A percentile compares a stretch with the other conserved stretches of the same genome.
Evolutionary conservation across 2,113 vertebrate genomes (phyloP).

Genomic region (Tragelaphus strepsiceros): DNA sequence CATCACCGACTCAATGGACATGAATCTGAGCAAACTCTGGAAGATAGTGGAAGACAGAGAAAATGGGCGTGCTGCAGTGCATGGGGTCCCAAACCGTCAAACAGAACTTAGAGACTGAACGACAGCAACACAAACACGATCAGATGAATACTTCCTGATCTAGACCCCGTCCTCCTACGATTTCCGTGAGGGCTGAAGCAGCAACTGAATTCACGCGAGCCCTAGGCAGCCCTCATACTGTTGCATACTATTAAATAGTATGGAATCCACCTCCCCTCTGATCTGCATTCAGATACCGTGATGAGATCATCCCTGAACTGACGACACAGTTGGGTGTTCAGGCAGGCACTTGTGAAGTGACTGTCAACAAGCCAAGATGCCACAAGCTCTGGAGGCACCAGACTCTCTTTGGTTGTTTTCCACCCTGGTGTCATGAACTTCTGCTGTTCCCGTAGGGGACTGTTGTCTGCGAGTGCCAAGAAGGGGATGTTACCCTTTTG

Average conservation of each 20-base stretch:
- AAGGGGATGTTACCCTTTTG: not conserved
- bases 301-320: not conserved
- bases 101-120: not conserved
- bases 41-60: not conserved
- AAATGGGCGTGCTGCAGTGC: not conserved
- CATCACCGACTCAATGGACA: not conserved
- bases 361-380: not conserved
- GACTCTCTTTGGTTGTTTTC: not conserved
- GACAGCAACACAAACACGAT: not conserved
- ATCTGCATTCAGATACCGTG: not conserved
- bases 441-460: not conserved
- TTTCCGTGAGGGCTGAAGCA: not conserved
- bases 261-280: not conserved
- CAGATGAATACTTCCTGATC: not conserved
- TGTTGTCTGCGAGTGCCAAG: not conserved
- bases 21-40: not conserved
- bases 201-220: accelerated
- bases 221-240: not conserved
- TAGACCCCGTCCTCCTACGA: not conserved
- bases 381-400: not conserved
- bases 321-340: accelerated
- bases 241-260: accelerated
- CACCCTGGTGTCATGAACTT: not conserved
- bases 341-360: not conserved
- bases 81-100: not conserved